Evolutionary conservation across 2,113 vertebrate species (phyloP), one percentile per base, ranked within the genome.

Genomic region (Conger conger): DNA sequence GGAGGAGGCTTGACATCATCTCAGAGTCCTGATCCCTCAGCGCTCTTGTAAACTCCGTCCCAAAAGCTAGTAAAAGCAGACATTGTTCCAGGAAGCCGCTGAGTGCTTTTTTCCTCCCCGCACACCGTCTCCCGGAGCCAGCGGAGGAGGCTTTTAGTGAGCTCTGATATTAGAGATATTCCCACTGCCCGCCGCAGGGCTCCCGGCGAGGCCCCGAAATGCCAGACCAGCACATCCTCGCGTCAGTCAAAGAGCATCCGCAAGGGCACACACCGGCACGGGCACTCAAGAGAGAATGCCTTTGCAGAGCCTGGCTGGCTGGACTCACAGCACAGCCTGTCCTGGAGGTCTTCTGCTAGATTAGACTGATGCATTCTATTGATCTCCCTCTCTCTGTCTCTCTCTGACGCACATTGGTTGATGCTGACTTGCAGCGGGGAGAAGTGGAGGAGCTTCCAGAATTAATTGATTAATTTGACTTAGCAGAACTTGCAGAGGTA

Each of bases 91-190:
- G 63, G 82, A 83, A 45, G 82, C 63, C 76, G 42, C 73, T 76
- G 73, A 83, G 38, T 36, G 30, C 33, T 83, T 36, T 42, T 60
- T 73, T 73, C 8, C n/a, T 53, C 8, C 57, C 18, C 68, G 33
- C n/a, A 73, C 68, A 73, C 68, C 33, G 68, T 27, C 68, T 73
- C n/a, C 3, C 33, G n/a, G 27, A 76, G 63, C 17, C 45, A 11
- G 16, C 33, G 63, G 63, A n/a, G 82, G 38, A 83, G 40, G 17
- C 60, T 76, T 63, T 45, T 83, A 83, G 82, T 76, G 60, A 18
- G 27, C 40, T 27, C 82, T 76, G 82, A 76, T 68, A 83, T 83
- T 50, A 83, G 82, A 83, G 68, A 50, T 68, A 76, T 30, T 45
- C 82, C 45, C 82, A 42, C 82, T 9, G 60, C n/a, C 68, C 15